Percentiles rank a stretch among this genome's conserved stretches.
phyloP scores from a whole-genome alignment of 1,140 invertebrate genomes.

The Diuraphis noxia region DNA sequence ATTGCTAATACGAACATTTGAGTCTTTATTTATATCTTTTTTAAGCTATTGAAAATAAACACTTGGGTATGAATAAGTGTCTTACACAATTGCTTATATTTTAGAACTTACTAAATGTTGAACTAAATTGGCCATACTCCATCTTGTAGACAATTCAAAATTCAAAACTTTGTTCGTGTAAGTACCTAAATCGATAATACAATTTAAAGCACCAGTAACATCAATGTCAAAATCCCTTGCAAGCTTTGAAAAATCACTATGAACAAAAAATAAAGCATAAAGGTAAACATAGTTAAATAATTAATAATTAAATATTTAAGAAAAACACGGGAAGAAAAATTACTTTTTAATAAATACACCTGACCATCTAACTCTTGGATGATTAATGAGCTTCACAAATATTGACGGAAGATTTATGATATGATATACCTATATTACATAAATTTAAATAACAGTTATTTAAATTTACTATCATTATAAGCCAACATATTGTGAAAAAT shows the following conservation, averaged over 20 bases:
- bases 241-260: constrained; percentile 40
- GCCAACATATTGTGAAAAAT: not conserved
- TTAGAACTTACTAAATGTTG: constrained; percentile 11
- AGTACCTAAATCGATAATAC: constrained; percentile 22
- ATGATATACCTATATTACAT: constrained; percentile 21
- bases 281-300: not conserved
- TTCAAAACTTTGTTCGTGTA: constrained; percentile 10
- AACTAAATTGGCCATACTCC: constrained; percentile 40
- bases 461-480: not conserved
- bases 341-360: constrained; percentile 48
- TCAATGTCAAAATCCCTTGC: constrained; percentile 35
- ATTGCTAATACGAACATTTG: not conserved
- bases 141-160: constrained; percentile 8
- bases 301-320: not conserved
- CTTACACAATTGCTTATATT: not conserved
- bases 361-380: constrained; percentile 30
- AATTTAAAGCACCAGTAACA: not conserved
- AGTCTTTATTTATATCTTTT: constrained; percentile 9
- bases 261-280: not conserved
- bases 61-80: not conserved
- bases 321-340: not conserved
- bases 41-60: constrained; percentile 19
- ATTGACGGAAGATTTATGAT: not conserved
- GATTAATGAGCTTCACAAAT: constrained; percentile 26
- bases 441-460: constrained; percentile 11